These are phyloP conservation scores for Gymnoscopelus microlampas DNA, from an alignment of 2,797 vertebrate genomes.

Conservation along the genomic window DNA sequence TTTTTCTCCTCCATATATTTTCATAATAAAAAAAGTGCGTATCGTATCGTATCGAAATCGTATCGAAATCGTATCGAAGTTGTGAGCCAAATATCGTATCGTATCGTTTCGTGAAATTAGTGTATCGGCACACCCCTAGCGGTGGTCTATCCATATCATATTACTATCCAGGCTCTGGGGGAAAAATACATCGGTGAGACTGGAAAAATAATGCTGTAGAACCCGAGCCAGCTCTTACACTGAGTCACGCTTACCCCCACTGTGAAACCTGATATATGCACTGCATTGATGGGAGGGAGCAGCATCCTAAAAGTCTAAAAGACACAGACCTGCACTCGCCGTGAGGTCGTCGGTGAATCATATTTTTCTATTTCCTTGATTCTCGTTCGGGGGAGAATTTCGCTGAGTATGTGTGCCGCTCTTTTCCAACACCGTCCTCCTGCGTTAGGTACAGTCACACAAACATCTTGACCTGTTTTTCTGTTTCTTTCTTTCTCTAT, in stretches of 20 bases:
- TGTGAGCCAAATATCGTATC: too few relatives aligned
- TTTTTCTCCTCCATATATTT: too few relatives aligned
- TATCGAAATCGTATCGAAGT: too few relatives aligned
- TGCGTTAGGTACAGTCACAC: too few relatives aligned
- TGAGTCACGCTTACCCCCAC: slow-evolving; percentile 67
- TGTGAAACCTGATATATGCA: slow-evolving; percentile 75
- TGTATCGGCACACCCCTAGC: too few relatives aligned
- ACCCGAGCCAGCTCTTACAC: slow-evolving; percentile 64
- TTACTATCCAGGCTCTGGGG: slow-evolving; percentile 51
- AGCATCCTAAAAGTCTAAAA: slow-evolving; percentile 49
- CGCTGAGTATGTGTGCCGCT: too few relatives aligned
- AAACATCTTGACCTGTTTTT: too few relatives aligned
- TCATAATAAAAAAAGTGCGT: too few relatives aligned
- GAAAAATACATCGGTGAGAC: slow-evolving; percentile 60
- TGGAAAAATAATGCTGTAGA: slow-evolving; percentile 65
- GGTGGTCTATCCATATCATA: slow-evolving; percentile 55
- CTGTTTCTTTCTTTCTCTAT: too few relatives aligned
- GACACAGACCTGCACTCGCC: slow-evolving; percentile 36
- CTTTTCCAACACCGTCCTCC: too few relatives aligned
- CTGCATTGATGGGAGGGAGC: slow-evolving; percentile 61
- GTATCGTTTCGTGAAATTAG: too few relatives aligned
- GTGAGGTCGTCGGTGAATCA: slow-evolving; percentile 8
- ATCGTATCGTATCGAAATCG: too few relatives aligned
- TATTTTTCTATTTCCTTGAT: slow-evolving; percentile 29
- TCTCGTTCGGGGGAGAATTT: slow-evolving; percentile 3